Percentiles rank a stretch among this genome's conserved stretches.
These are phyloP conservation scores for Sebastes minor DNA, from an alignment of 2,797 vertebrate genomes.

Conservation along the genomic window DNA sequence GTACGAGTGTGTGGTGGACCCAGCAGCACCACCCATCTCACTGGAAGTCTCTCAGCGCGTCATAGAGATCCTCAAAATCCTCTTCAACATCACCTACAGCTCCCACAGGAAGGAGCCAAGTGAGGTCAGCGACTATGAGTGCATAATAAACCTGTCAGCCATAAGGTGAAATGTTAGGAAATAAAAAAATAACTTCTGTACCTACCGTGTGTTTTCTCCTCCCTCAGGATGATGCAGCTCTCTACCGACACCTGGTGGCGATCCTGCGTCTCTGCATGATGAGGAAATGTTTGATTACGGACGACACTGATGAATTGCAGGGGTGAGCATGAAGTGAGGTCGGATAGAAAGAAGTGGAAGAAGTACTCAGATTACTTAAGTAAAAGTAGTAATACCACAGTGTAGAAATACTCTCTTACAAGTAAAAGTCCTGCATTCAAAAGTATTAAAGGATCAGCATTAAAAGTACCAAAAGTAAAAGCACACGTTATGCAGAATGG, in stretches of 20 bases:
- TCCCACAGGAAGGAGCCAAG: constrained; percentile 78
- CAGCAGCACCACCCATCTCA: constrained; percentile 64
- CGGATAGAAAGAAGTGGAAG: not conserved
- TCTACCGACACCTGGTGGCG: constrained; percentile 84
- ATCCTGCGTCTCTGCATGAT: constrained; percentile 83
- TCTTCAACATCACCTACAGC: constrained; percentile 85
- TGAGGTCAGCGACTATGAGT: constrained; percentile 67
- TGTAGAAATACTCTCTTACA: no score
- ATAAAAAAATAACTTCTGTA: not conserved
- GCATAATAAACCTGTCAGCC: not conserved
- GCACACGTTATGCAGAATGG: no score
- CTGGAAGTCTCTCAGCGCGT: constrained; percentile 78
- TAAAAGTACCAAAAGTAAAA: no score
- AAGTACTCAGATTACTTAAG: no score
- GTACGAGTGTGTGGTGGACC: constrained; percentile 73
- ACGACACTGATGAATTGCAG: constrained; percentile 81
- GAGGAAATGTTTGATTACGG: constrained; percentile 72
- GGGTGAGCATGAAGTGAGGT: constrained; percentile 68
- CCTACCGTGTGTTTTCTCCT: not conserved
- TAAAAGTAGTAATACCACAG: no score
- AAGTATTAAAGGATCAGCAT: no score
- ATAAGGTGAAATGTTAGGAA: not conserved
- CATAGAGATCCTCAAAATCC: constrained; percentile 83
- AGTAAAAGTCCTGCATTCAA: no score
- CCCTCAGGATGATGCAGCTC: constrained; percentile 77